Conservation (phyloP, 1,140 invertebrate genomes). For the Rhopalosiphum maidis region DNA sequence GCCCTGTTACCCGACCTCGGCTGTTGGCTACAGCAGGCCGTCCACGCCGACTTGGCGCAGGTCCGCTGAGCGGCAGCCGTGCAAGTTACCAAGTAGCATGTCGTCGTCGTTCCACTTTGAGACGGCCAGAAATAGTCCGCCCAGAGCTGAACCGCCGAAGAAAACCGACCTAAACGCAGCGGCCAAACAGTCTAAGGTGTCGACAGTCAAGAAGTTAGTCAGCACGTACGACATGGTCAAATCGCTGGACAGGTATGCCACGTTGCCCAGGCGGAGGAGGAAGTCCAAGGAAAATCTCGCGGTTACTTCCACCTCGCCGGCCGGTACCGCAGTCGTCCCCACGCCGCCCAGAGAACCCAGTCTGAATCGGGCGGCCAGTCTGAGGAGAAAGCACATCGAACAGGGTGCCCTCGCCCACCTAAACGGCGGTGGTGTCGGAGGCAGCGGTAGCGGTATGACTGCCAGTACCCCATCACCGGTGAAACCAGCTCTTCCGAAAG, state of each 20-base stretch:
- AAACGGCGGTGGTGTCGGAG: not conserved
- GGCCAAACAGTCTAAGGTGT: conserved; percentile 54
- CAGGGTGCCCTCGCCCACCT: conserved; percentile 29
- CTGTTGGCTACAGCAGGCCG: conserved; percentile 47
- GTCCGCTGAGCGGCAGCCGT: conserved; percentile 14
- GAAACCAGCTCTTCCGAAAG: conserved; percentile 67
- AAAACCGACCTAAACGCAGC: conserved; percentile 25
- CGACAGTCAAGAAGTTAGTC: conserved; percentile 54
- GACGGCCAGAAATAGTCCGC: not conserved
- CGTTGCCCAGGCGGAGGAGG: conserved; percentile 72
- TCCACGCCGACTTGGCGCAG: conserved; percentile 66
- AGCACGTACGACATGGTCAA: conserved; percentile 64
- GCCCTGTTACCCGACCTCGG: conserved; percentile 57
- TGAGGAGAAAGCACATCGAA: conserved; percentile 61
- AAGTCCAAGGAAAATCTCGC: conserved; percentile 60
- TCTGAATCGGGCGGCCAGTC: conserved; percentile 61
- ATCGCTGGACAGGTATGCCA: conserved; percentile 75
- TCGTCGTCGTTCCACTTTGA: conserved; percentile 48
- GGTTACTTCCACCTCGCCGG: not conserved
- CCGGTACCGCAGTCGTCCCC: not conserved
- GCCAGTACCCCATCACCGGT: conserved; percentile 59
- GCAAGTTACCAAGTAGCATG: conserved; percentile 45
- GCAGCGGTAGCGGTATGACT: not conserved
- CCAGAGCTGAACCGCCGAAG: not conserved
- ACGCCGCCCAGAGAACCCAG: conserved; percentile 63